Conservation (phyloP, 2,113 vertebrate species). For the Arothron firmamentum region DNA sequence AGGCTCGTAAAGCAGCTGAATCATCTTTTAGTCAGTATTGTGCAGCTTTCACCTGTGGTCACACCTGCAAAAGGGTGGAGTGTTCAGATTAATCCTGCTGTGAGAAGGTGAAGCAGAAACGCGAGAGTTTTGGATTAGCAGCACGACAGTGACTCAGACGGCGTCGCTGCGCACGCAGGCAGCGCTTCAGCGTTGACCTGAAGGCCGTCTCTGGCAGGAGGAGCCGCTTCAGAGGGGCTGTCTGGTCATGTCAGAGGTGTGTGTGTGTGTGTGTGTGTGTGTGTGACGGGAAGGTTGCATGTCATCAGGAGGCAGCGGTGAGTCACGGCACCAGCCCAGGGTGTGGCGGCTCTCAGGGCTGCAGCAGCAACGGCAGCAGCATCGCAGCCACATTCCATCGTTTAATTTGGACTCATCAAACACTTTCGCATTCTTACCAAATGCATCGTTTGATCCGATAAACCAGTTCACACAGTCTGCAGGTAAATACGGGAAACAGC, state of each 20-base stretch:
- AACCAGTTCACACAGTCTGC: neutral
- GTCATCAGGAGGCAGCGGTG: neutral
- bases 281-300: conserved; percentile 16
- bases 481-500: too few relatives aligned
- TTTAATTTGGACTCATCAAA: too few relatives aligned
- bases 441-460: too few relatives aligned
- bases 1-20: too few relatives aligned
- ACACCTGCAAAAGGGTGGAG: conserved; percentile 29
- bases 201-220: neutral
- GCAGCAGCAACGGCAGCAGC: too few relatives aligned
- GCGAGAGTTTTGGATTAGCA: too few relatives aligned
- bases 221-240: conserved; percentile 11
- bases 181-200: neutral
- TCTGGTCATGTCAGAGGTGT: conserved; percentile 29
- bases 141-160: too few relatives aligned
- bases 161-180: conserved; percentile 25
- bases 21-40: too few relatives aligned
- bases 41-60: conserved; percentile 28
- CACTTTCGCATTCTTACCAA: too few relatives aligned
- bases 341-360: neutral
- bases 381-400: too few relatives aligned
- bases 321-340: too few relatives aligned
- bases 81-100: neutral
- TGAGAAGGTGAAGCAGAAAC: neutral
- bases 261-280: conserved; percentile 9